A percentile compares a stretch with the other conserved stretches of the same genome.
phyloP scores from a whole-genome alignment of 2,888 invertebrate genomes.

The Teinopalpus imperialis region DNA sequence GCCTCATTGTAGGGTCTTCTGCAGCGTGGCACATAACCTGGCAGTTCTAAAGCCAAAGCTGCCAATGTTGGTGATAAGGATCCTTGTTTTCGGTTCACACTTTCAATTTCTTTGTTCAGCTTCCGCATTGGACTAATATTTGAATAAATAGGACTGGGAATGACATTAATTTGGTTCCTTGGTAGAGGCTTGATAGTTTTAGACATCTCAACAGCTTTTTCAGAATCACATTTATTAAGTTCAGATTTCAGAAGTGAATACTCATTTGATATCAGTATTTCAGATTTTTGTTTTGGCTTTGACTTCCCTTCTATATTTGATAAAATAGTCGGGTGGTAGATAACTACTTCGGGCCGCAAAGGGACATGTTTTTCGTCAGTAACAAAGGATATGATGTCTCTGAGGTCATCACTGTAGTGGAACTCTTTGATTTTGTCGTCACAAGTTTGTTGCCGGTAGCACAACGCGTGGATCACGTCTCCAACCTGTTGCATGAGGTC shows the following conservation, averaged over 20 bases:
- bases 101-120: slow-evolving; percentile 35
- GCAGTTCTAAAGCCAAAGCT: slow-evolving; percentile 71
- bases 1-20: slow-evolving; percentile 55
- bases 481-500: slow-evolving; percentile 59
- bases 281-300: slow-evolving; percentile 43
- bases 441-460: slow-evolving; percentile 38
- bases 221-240: slow-evolving; percentile 69
- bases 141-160: slow-evolving; percentile 63
- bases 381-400: slow-evolving; percentile 59
- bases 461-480: slow-evolving; percentile 50
- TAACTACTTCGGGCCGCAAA: slow-evolving; percentile 62
- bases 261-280: slow-evolving; percentile 50
- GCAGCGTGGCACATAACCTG: slow-evolving; percentile 71
- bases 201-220: slow-evolving; percentile 63
- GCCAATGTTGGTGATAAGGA: slow-evolving; percentile 69
- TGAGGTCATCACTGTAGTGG: slow-evolving; percentile 65
- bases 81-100: slow-evolving; percentile 37
- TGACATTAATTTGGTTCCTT: slow-evolving; percentile 45
- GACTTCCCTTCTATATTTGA: slow-evolving; percentile 56
- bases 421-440: slow-evolving; percentile 45
- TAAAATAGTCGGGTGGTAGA: slow-evolving; percentile 74
- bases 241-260: slow-evolving; percentile 42
- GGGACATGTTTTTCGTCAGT: slow-evolving; percentile 51
- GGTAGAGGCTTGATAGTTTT: slow-evolving; percentile 56
- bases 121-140: slow-evolving; percentile 55